Conservation (phyloP, 2,888 invertebrate genomes). For the Agonopterix subpropinquella region DNA sequence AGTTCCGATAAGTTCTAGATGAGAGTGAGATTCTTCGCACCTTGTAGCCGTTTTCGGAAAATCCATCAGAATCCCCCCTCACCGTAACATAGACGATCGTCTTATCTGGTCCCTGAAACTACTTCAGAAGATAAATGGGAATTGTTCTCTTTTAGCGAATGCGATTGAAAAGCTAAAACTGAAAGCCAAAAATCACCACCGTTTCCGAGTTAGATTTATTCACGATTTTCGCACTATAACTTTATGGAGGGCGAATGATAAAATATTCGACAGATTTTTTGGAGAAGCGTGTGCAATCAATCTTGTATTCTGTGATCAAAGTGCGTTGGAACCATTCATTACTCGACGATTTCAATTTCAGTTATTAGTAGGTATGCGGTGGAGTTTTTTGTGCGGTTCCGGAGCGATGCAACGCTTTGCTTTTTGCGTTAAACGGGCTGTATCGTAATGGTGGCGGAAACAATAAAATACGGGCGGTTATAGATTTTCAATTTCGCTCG, state of each 20-base stretch:
- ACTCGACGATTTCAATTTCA: conserved; percentile 32
- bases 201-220: too few species aligned
- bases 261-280: not conserved
- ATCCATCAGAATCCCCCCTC: conserved; percentile 20
- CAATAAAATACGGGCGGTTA: conserved; percentile 39
- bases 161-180: conserved; percentile 43
- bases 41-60: conserved; percentile 38
- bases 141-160: conserved; percentile 45
- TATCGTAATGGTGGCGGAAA: conserved; percentile 50
- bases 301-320: conserved; percentile 1
- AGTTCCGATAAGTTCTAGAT: not conserved
- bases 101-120: conserved; percentile 51
- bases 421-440: conserved; percentile 53
- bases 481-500: conserved; percentile 30
- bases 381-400: conserved; percentile 30
- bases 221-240: too few species aligned
- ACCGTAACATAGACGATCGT: conserved; percentile 37
- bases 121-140: conserved; percentile 53
- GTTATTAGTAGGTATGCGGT: conserved; percentile 33
- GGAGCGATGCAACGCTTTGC: conserved; percentile 26
- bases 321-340: conserved; percentile 25
- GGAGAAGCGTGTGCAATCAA: not conserved
- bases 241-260: not conserved
- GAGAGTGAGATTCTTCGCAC: conserved; percentile 17
- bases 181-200: conserved; percentile 15